Evolutionary conservation across 2,888 invertebrate species (phyloP), one percentile per base, ranked within the genome.

Genomic region (Drosophila prolongata): DNA sequence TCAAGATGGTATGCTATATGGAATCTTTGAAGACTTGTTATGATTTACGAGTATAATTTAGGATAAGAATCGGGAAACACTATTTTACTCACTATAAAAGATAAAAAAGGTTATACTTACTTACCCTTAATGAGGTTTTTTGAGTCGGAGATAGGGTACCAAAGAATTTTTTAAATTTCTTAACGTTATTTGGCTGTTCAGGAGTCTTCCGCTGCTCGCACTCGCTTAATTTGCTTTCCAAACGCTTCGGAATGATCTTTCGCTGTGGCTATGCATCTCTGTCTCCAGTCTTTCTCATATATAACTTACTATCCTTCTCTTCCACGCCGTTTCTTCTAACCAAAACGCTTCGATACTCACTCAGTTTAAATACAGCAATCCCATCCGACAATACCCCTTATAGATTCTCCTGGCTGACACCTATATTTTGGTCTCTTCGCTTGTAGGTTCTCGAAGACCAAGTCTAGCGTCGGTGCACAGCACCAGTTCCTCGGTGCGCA

Each of bases 401-500:
- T 13, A 3, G 27, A 30, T 13, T 8, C 53, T 38, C 34, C 55
- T 38, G 40, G 24, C 27, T 24, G 13, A 61, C 40, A 44, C 37
- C 37, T 34, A 3, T 42, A 3, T 19, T 47, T 0, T 14, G n/a
- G 1, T 65, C 16, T 16, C 16, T 10, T 27, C 19, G 13, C 16
- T 79, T 77, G n/a, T 93, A 97, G 97, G 96, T 94, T 96, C 96
- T 91, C 94, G 97, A 94, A 95, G 97, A 94, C 96, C 97, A 93
- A 96, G 97, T 94, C 93, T 97, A 94, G 96, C 95, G 80, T 97
- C 97, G 76, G 94, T 97, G 87, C 97, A 97, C 91, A 97, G 97
- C 94, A 95, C 95, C 91, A 95, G 95, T 83, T 96, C 96, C 72
- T 97, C 97, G 55, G 94, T 96, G 76, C 94, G 96, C 90, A 97